Evolutionary conservation across 2,113 vertebrate species (phyloP).

Genomic region (Ploceus nigricollis): DNA sequence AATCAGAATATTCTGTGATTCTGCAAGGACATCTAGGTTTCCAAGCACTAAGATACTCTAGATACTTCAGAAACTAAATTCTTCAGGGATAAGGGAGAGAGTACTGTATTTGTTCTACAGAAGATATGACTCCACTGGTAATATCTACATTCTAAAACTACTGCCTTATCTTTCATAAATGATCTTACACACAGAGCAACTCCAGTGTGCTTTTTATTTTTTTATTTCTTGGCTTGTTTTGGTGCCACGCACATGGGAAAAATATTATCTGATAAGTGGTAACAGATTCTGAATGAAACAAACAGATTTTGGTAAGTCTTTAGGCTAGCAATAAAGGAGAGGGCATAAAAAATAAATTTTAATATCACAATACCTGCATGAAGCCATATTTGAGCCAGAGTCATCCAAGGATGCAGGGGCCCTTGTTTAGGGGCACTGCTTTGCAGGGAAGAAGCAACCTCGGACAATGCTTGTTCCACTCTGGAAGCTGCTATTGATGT

Average conservation of each 20-base stretch:
- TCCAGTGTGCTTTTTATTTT: background rate
- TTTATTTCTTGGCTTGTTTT: background rate
- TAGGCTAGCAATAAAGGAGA: background rate
- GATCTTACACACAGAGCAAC: background rate
- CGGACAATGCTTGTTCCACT: constrained; percentile 95
- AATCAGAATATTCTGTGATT: background rate
- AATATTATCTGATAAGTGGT: background rate
- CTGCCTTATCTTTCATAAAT: background rate
- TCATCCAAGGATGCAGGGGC: constrained; percentile 97
- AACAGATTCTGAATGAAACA: background rate
- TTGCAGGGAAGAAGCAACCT: constrained; percentile 95
- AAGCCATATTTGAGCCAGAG: constrained; percentile 97
- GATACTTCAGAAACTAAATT: background rate
- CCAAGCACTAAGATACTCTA: background rate
- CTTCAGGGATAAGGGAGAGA: background rate
- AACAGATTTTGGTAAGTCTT: background rate
- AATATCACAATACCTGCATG: constrained; percentile 85
- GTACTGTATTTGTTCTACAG: background rate
- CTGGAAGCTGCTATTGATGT: constrained; percentile 95
- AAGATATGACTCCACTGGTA: background rate
- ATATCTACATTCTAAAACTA: background rate
- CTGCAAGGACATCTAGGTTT: background rate
- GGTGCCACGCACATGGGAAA: background rate
- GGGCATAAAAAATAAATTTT: background rate
- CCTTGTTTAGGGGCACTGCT: constrained; percentile 96